A percentile compares a stretch with the other conserved stretches of the same genome.
Evolutionary conservation across 2,113 vertebrate species (phyloP).

Genomic region (Ptyas mucosa): DNA sequence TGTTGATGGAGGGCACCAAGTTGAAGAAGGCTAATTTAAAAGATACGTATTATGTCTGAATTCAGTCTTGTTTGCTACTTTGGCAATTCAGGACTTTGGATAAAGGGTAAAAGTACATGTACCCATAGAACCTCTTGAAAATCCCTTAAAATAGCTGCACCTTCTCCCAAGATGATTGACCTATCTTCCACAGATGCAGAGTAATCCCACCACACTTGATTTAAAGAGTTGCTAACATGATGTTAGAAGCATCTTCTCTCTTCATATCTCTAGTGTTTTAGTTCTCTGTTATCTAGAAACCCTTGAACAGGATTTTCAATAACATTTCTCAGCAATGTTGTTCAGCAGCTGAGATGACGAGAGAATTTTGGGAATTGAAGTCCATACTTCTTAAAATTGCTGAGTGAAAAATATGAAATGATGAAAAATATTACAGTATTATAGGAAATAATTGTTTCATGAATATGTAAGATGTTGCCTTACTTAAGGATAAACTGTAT

Average conservation of each 20-base stretch:
- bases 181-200: background rate
- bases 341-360: background rate
- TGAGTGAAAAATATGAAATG: background rate
- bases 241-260: background rate
- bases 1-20: no score
- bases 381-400: background rate
- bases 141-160: background rate
- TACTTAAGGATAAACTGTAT: background rate
- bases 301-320: background rate
- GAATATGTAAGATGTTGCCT: background rate
- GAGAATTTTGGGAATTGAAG: background rate
- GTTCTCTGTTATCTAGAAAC: fast-evolving
- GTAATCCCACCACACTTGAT: background rate
- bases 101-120: background rate
- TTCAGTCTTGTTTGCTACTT: background rate
- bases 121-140: background rate
- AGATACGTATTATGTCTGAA: fast-evolving
- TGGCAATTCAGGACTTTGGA: background rate
- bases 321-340: background rate
- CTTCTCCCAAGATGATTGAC: background rate
- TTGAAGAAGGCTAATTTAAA: background rate
- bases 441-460: background rate
- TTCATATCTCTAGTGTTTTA: background rate
- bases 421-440: background rate
- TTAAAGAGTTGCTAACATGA: background rate